phyloP scores from a whole-genome alignment of 1,140 invertebrate genomes.

The Dermatophagoides farinae region DNA sequence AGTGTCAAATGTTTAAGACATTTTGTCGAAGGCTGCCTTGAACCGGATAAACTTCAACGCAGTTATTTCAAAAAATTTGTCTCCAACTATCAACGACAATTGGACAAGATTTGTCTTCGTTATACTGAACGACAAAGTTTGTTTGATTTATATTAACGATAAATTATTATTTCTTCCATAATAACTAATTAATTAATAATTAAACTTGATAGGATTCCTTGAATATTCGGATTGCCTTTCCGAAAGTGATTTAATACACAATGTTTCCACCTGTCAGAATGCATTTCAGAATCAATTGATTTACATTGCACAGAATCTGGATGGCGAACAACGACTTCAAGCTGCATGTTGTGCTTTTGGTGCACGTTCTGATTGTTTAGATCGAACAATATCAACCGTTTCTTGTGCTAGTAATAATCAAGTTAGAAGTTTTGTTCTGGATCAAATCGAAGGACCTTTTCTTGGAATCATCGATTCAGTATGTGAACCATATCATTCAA shows the following conservation, averaged over 20 bases:
- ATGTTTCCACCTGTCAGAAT: background rate
- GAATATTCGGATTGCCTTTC: background rate
- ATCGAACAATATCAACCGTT: background rate
- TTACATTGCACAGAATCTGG: conserved; percentile 1
- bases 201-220: background rate
- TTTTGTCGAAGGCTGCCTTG: background rate
- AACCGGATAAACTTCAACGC: background rate
- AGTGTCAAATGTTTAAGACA: background rate
- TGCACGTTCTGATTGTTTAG: background rate
- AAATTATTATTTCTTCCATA: background rate
- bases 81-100: background rate
- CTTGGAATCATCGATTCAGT: background rate
- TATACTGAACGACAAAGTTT: background rate
- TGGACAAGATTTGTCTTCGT: background rate
- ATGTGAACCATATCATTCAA: background rate
- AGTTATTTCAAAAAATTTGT: conserved; percentile 4
- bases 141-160: background rate
- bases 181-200: background rate
- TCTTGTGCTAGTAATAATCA: background rate
- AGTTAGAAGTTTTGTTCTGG: background rate
- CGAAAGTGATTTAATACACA: background rate
- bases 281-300: background rate
- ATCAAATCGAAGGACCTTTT: background rate
- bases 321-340: background rate
- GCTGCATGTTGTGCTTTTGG: conserved; percentile 1